These are phyloP conservation scores for Silurus aristotelis DNA, from an alignment of 2,797 vertebrate species.

Conservation along the genomic window DNA sequence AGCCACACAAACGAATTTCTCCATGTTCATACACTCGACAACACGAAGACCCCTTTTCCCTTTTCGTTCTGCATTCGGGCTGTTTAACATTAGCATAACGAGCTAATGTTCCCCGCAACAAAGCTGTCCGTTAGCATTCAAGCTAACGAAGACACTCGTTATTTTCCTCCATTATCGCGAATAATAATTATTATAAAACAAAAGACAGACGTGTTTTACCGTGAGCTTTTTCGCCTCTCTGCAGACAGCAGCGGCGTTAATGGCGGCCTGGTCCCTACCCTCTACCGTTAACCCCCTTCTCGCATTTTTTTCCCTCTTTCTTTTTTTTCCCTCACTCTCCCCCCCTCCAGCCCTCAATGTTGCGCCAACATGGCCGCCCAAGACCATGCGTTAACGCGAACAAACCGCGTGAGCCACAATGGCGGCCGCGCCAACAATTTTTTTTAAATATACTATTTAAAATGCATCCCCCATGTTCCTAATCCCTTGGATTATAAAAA, in stretches of 20 bases:
- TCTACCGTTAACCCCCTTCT: conserved; percentile 70
- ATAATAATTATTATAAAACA: conserved; percentile 41
- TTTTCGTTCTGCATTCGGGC: neutral
- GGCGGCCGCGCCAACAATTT: conserved; percentile 60
- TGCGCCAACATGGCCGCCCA: conserved; percentile 83
- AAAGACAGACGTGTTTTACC: conserved; percentile 62
- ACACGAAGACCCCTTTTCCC: neutral
- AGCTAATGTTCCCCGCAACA: conserved; percentile 10
- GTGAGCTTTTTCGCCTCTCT: conserved; percentile 57
- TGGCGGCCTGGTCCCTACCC: conserved; percentile 73
- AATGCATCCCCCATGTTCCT: no score
- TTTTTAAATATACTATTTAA: no score
- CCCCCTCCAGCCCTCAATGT: conserved; percentile 61
- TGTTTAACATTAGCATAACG: conserved; percentile 3
- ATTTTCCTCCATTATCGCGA: neutral
- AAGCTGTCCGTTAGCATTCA: conserved; percentile 27
- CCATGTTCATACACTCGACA: neutral
- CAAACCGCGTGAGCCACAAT: conserved; percentile 80
- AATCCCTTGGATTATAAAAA: no score
- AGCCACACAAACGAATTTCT: no score
- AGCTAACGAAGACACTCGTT: conserved; percentile 25
- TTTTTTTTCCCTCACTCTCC: conserved; percentile 32
- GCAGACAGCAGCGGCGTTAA: conserved; percentile 67
- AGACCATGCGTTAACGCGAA: conserved; percentile 69
- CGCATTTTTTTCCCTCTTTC: conserved; percentile 64